phyloP scores from a whole-genome alignment of 2,888 invertebrate species.

The Clitarchus hookeri region DNA sequence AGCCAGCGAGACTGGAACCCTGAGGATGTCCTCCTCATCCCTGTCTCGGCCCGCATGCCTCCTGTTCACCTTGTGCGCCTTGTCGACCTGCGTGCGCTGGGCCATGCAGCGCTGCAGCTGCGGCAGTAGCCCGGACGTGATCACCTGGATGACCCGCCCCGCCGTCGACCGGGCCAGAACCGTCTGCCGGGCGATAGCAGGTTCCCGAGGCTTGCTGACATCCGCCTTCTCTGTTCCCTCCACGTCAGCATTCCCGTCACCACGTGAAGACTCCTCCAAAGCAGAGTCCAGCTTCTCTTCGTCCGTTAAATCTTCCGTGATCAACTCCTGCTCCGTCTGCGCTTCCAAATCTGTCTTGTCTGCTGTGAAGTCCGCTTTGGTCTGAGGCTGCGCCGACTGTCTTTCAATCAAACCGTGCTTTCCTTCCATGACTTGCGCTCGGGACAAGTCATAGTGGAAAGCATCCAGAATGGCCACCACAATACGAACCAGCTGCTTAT shows the following conservation, averaged over 20 bases:
- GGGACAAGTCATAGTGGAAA: slow-evolving; percentile 88
- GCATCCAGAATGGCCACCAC: slow-evolving; percentile 81
- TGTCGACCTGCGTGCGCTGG: slow-evolving; percentile 70
- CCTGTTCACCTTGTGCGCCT: slow-evolving; percentile 77
- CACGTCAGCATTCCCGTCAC: slow-evolving; percentile 36
- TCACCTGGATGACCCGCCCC: slow-evolving; percentile 72
- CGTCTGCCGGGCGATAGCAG: slow-evolving; percentile 56
- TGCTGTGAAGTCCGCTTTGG: slow-evolving; percentile 41
- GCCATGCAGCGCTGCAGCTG: slow-evolving; percentile 76
- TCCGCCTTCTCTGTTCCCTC: slow-evolving; percentile 3
- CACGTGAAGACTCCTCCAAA: not conserved
- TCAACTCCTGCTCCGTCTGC: slow-evolving; percentile 27
- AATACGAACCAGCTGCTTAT: slow-evolving; percentile 80
- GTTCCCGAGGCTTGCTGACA: slow-evolving; percentile 38
- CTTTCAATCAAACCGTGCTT: not conserved
- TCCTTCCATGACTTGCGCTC: slow-evolving; percentile 54
- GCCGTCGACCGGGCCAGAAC: slow-evolving; percentile 72
- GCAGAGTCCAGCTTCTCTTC: slow-evolving; percentile 22
- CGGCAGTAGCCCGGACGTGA: slow-evolving; percentile 75
- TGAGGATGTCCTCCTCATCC: slow-evolving; percentile 88
- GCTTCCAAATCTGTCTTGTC: slow-evolving; percentile 45
- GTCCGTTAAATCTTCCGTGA: not conserved
- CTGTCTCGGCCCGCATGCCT: slow-evolving; percentile 68
- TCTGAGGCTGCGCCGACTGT: not conserved
- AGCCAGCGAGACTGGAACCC: slow-evolving; percentile 91